Evolutionary conservation across 2,797 vertebrate species (phyloP).

Genomic region (Aeoliscus strigatus): DNA sequence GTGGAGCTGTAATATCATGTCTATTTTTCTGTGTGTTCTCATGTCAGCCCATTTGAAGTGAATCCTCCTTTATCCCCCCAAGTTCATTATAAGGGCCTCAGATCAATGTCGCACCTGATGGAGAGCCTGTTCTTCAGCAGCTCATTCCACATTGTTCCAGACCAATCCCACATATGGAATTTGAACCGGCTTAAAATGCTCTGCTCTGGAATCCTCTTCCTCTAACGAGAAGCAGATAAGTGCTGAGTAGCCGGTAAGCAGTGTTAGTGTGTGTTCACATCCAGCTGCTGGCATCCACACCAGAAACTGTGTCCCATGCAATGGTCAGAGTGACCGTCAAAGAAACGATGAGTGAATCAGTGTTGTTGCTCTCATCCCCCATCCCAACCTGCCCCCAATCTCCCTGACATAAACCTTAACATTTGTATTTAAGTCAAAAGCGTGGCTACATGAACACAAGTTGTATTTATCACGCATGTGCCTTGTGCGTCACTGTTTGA

Average conservation of each 20-base stretch:
- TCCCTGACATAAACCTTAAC: no score
- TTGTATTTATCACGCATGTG: no score
- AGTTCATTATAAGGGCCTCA: conserved; percentile 1
- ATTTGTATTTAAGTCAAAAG: no score
- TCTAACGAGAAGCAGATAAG: conserved; percentile 31
- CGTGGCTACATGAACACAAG: no score
- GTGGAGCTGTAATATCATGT: no score
- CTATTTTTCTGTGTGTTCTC: neutral
- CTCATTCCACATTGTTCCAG: conserved; percentile 44
- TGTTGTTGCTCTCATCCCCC: no score
- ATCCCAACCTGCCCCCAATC: no score
- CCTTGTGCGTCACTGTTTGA: no score
- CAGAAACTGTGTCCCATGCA: no score
- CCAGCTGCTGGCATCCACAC: no score
- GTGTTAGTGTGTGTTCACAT: conserved; percentile 6
- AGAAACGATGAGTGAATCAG: no score
- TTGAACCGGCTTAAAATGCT: conserved; percentile 15
- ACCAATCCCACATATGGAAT: conserved; percentile 25
- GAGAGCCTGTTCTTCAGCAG: conserved; percentile 23
- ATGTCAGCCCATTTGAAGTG: conserved; percentile 1
- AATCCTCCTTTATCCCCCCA: conserved; percentile 3
- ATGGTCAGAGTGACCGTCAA: no score
- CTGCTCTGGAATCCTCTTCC: conserved; percentile 8
- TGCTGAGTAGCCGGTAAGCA: conserved; percentile 21
- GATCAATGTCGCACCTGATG: conserved; percentile 36